Conservation (phyloP, 2,888 invertebrate genomes). For the Zele albiditarsus region DNA sequence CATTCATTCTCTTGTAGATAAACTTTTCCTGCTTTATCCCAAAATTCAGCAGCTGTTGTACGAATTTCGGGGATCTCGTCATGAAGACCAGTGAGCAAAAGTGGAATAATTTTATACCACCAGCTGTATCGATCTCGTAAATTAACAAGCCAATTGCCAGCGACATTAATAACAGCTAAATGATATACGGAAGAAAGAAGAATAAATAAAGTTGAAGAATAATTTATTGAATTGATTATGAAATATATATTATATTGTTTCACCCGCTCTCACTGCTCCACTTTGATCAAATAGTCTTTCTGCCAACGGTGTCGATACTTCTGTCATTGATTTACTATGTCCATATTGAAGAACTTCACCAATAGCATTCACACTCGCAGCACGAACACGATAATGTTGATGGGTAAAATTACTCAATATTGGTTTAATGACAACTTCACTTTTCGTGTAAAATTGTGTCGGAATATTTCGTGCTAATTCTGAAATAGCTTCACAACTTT, state of each 20-base stretch:
- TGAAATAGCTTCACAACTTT: constrained; percentile 83
- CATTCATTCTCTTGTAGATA: constrained; percentile 91
- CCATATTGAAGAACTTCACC: constrained; percentile 77
- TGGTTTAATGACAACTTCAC: constrained; percentile 83
- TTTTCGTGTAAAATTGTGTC: constrained; percentile 83
- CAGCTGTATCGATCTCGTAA: constrained; percentile 91
- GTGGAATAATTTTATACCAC: constrained; percentile 88
- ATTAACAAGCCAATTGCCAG: constrained; percentile 85
- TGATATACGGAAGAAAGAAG: not conserved
- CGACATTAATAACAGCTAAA: constrained; percentile 82
- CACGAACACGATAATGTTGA: constrained; percentile 87
- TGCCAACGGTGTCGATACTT: constrained; percentile 86
- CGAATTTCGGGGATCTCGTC: constrained; percentile 87
- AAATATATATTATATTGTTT: not conserved
- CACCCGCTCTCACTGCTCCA: constrained; percentile 80
- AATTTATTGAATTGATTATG: constrained; percentile 9
- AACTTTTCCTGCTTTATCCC: constrained; percentile 84
- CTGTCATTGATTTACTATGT: constrained; percentile 81
- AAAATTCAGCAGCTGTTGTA: constrained; percentile 77
- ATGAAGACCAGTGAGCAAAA: constrained; percentile 87
- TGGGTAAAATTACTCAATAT: constrained; percentile 83
- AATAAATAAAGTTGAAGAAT: not conserved
- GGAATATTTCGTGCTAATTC: constrained; percentile 79
- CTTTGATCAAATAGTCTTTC: constrained; percentile 91
- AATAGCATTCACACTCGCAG: constrained; percentile 83